Conservation (phyloP, 2,113 vertebrate species). For the Thermophis baileyi region DNA sequence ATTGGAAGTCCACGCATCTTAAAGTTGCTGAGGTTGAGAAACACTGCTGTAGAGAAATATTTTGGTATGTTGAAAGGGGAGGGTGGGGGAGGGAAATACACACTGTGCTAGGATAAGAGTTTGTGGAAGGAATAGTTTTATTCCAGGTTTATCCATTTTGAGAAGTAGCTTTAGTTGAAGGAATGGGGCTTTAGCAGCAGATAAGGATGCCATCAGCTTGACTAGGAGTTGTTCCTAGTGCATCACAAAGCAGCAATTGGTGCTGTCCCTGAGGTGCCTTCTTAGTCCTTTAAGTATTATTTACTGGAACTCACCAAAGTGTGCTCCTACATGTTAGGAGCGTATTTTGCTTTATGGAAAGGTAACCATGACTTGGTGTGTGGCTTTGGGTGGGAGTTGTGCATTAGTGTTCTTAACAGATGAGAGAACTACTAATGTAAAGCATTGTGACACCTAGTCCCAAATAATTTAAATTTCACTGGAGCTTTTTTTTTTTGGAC, state of each 20-base stretch:
- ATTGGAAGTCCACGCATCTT: not conserved
- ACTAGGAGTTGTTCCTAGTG: not conserved
- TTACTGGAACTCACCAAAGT: conserved; percentile 14
- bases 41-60: not conserved
- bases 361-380: not conserved
- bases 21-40: not conserved
- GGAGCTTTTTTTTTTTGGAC: not conserved
- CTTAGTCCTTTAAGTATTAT: not conserved
- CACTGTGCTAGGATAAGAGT: not conserved
- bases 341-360: not conserved
- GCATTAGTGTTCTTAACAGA: not conserved
- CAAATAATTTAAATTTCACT: not conserved
- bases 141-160: not conserved
- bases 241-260: not conserved
- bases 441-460: not conserved
- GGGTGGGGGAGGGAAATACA: not conserved
- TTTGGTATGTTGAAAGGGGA: not conserved
- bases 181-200: not conserved
- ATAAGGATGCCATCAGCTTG: not conserved
- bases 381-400: not conserved
- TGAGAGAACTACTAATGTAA: not conserved
- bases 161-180: not conserved
- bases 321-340: not conserved
- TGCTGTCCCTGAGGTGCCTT: not conserved
- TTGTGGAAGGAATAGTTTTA: not conserved